These are phyloP conservation scores for Elegia similella DNA, from an alignment of 2,888 invertebrate genomes.

Conservation along the genomic window DNA sequence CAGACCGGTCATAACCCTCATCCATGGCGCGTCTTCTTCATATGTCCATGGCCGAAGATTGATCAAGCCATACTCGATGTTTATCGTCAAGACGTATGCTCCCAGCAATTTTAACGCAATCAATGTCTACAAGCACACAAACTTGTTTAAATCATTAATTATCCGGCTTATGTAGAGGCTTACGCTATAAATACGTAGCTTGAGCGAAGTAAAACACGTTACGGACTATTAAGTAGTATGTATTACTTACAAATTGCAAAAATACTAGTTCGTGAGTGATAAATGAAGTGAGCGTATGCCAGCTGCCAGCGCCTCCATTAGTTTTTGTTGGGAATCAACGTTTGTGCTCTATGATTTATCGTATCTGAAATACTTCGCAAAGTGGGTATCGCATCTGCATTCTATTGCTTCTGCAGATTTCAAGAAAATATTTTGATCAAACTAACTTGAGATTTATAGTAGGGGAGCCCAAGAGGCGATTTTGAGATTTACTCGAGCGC, in stretches of 20 bases:
- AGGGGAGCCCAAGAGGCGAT: too few species aligned
- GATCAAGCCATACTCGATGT: not conserved
- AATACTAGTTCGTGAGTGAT: conserved; percentile 15
- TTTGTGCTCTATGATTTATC: conserved; percentile 6
- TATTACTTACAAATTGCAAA: conserved; percentile 15
- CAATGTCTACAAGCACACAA: conserved; percentile 13
- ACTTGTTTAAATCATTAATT: conserved; percentile 16
- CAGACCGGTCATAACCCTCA: not conserved
- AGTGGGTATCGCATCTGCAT: not conserved
- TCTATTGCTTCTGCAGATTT: not conserved
- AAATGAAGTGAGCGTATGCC: conserved; percentile 7
- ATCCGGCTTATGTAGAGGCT: not conserved
- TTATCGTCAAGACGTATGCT: not conserved
- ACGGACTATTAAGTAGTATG: conserved; percentile 14
- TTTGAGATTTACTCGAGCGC: too few species aligned
- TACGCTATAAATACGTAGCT: conserved; percentile 12
- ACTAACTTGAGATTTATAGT: too few species aligned
- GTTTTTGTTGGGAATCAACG: not conserved
- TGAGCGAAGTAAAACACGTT: conserved; percentile 15
- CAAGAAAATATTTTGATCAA: too few species aligned
- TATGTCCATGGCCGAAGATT: not conserved
- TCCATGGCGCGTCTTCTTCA: not conserved
- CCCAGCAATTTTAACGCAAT: conserved; percentile 16
- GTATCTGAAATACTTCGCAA: not conserved
- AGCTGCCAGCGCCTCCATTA: conserved; percentile 3